Evolutionary conservation across 2,797 vertebrate genomes (phyloP).

Genomic region (Scarus forsteni): DNA sequence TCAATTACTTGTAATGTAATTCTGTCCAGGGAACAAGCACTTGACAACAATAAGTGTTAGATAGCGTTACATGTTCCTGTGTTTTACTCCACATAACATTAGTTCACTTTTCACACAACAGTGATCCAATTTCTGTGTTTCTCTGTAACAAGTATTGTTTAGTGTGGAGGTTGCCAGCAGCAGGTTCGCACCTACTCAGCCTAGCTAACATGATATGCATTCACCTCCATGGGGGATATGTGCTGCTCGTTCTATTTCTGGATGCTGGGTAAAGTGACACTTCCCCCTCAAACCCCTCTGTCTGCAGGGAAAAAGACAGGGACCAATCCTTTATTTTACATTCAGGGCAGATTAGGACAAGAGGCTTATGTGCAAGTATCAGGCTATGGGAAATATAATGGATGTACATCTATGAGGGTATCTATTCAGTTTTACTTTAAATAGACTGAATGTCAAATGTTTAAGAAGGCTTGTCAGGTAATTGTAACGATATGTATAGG

Average conservation of each 20-base stretch:
- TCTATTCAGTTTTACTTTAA: neutral
- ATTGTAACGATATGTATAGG: too few relatives aligned
- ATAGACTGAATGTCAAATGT: neutral
- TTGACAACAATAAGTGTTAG: constrained; percentile 75
- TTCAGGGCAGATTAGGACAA: constrained; percentile 41
- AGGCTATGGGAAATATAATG: constrained; percentile 6
- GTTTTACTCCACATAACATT: constrained; percentile 77
- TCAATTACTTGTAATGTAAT: constrained; percentile 70
- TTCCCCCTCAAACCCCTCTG: constrained; percentile 67
- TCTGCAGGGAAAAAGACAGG: constrained; percentile 46
- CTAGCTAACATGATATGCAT: constrained; percentile 79
- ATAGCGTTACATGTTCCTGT: constrained; percentile 80
- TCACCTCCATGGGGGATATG: constrained; percentile 80
- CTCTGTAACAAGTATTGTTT: constrained; percentile 83
- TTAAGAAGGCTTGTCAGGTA: neutral
- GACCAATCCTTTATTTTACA: constrained; percentile 38
- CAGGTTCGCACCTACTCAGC: constrained; percentile 85
- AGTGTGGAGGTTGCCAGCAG: constrained; percentile 81
- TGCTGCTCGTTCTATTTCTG: constrained; percentile 79
- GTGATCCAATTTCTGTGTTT: constrained; percentile 82
- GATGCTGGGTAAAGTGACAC: constrained; percentile 80
- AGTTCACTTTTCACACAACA: constrained; percentile 80
- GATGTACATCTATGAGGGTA: too few relatives aligned
- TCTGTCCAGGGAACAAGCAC: constrained; percentile 68
- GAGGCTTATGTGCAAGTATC: constrained; percentile 24